Evolutionary conservation across 2,888 invertebrate species (phyloP).

Genomic region (Margaritifera margaritifera): DNA sequence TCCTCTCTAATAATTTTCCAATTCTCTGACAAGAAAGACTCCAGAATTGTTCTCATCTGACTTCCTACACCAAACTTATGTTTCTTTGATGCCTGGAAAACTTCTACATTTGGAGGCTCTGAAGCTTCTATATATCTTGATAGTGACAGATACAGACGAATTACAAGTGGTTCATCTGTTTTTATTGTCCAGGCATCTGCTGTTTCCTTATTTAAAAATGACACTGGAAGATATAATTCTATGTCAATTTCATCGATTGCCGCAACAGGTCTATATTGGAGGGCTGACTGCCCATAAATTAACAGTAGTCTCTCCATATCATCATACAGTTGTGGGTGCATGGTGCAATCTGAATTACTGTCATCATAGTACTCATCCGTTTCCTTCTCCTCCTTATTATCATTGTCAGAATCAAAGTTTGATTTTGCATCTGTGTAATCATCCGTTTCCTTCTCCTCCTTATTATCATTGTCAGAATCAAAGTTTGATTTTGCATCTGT

Average conservation of each 20-base stretch:
- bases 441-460: background rate
- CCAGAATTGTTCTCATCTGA: conserved; percentile 58
- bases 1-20: conserved; percentile 43
- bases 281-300: conserved; percentile 49
- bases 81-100: conserved; percentile 60
- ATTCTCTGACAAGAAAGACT: conserved; percentile 40
- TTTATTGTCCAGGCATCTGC: conserved; percentile 62
- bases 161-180: conserved; percentile 52
- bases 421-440: conserved; percentile 8
- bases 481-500: conserved; percentile 22
- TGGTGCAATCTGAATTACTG: conserved; percentile 20
- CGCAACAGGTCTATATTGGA: conserved; percentile 48
- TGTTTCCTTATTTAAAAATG: conserved; percentile 45
- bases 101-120: conserved; percentile 57
- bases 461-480: conserved; percentile 32
- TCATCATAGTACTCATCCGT: background rate
- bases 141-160: conserved; percentile 54
- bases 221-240: conserved; percentile 48
- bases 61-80: conserved; percentile 60
- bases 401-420: conserved; percentile 34
- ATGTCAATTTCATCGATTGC: conserved; percentile 62
- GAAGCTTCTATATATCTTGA: conserved; percentile 54
- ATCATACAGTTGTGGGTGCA: conserved; percentile 31
- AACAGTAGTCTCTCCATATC: conserved; percentile 54
- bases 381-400: conserved; percentile 9